Evolutionary conservation across 2,113 vertebrate genomes (phyloP), one percentile per base, ranked within the genome.

Genomic region (Eclectus roratus): DNA sequence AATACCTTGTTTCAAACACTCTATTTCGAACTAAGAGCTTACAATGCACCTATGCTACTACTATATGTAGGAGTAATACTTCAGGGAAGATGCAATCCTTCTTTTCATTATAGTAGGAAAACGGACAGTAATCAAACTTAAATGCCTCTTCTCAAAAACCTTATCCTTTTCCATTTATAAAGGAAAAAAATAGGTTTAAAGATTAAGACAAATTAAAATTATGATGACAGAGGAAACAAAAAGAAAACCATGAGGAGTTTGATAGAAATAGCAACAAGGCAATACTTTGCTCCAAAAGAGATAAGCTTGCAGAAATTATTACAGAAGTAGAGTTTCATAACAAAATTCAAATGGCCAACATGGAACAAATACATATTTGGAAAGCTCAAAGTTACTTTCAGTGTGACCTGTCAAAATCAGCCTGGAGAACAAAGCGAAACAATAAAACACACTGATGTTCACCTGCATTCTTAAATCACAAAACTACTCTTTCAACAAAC

Each of bases 241-340:
- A 33, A 93, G 33, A 97, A 97, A 98, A 97, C 70, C 80, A 91
- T 37, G 6, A 82, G 93, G 76, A 86, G 66, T 95, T 97, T 96
- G 71, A 78, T 91, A 97, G 88, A 97, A 97, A 97, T 27, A 95
- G 84, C 81, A 53, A 93, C 92, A 97, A 97, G 95, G 95, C 89
- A 93, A 20, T 73, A 19, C 50, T 88, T 94, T 37, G 80, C 89
- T 96, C 92, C 91, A 96, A 97, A 96, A 97, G 69, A 96, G 55
- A 96, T 49, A 88, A 78, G 78, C 80, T 93, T 96, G 93, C 93
- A 94, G 81, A 89, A 97, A 96, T 96, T 95, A 97, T 94, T 96
- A 95, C 91, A 96, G 84, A 72, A 92, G 69, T 69, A 95, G 49
- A 60, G 89, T 97, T 98, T 97, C 82, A 72, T 96, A 98, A 97